phyloP scores from a whole-genome alignment of 1,140 invertebrate genomes.

The Bombus breviceps region DNA sequence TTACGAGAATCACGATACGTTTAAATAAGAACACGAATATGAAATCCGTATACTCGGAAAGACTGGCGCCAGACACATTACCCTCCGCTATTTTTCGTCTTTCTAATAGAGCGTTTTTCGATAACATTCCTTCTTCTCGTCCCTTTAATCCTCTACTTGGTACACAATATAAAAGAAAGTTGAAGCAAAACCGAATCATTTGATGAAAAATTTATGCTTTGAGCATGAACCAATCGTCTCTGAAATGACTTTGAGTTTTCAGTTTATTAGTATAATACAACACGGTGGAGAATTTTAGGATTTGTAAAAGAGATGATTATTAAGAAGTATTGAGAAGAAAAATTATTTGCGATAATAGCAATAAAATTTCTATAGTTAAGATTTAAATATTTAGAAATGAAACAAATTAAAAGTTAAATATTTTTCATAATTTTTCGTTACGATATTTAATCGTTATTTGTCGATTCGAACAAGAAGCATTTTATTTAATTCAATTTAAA shows the following conservation, averaged over 20 bases:
- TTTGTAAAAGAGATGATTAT: too few species aligned
- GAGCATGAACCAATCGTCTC: too few species aligned
- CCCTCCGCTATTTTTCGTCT: not conserved
- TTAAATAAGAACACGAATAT: not conserved
- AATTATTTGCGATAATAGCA: too few species aligned
- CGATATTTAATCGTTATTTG: too few species aligned
- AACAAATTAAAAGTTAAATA: not conserved
- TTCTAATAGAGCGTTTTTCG: not conserved
- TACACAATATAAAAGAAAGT: not conserved
- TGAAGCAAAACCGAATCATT: not conserved
- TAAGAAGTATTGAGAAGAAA: too few species aligned
- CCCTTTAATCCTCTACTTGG: not conserved
- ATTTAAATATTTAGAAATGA: too few species aligned
- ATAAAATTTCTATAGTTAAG: too few species aligned
- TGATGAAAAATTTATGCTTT: too few species aligned
- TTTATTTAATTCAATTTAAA: not conserved
- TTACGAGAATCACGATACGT: not conserved
- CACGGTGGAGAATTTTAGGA: too few species aligned
- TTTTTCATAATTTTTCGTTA: not conserved
- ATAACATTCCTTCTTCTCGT: not conserved
- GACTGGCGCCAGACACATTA: not conserved
- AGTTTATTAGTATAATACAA: too few species aligned
- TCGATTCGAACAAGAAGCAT: not conserved
- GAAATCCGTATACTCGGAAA: not conserved
- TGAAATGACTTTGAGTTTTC: too few species aligned